phyloP scores from a whole-genome alignment of 2,113 vertebrate species.

The Stictonetta naevosa region DNA sequence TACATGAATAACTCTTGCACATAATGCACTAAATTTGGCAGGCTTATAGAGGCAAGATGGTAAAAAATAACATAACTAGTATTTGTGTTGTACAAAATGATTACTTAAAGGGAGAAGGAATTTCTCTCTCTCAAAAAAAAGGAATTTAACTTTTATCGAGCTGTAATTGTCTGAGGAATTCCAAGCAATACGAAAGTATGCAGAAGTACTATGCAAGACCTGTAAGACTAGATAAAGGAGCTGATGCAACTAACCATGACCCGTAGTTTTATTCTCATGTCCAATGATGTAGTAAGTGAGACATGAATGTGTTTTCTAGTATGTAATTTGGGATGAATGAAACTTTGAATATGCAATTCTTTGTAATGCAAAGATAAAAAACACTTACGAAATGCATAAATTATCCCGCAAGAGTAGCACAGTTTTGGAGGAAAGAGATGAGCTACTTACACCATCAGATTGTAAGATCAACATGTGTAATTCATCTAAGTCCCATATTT shows the following conservation, averaged over 20 bases:
- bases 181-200: not conserved
- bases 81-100: not conserved
- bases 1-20: not conserved
- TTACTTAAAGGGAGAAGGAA: not conserved
- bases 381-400: not conserved
- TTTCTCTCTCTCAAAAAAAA: not conserved
- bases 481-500: not conserved
- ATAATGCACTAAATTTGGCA: not conserved
- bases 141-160: not conserved
- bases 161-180: not conserved
- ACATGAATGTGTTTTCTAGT: not conserved
- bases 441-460: not conserved
- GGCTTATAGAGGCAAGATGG: not conserved
- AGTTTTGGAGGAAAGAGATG: not conserved
- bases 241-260: not conserved
- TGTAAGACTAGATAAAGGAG: not conserved
- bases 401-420: not conserved
- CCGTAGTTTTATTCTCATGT: not conserved
- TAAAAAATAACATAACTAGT: not conserved
- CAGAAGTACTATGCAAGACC: not conserved
- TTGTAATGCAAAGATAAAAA: conserved; percentile 6
- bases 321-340: not conserved
- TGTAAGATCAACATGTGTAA: not conserved
- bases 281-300: not conserved
- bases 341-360: not conserved